A percentile compares a stretch with the other conserved stretches of the same genome.
phyloP scores from a whole-genome alignment of 1,140 invertebrate species.

The Pogonomyrmex californicus region DNA sequence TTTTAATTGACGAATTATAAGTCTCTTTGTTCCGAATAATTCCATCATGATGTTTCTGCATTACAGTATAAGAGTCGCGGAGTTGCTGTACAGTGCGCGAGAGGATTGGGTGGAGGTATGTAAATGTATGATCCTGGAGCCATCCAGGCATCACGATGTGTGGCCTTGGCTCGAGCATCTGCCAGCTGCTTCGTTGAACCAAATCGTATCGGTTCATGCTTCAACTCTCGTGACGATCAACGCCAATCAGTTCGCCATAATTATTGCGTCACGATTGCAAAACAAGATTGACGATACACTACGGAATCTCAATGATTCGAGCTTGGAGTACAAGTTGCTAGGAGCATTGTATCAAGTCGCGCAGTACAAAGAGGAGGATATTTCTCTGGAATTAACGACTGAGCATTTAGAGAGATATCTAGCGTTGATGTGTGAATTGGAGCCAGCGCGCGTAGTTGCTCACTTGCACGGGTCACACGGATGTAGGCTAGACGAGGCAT shows the following conservation, averaged over 20 bases:
- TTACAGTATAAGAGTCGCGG: slow-evolving; percentile 83
- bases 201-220: slow-evolving; percentile 77
- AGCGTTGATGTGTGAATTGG: slow-evolving; percentile 90
- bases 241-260: slow-evolving; percentile 76
- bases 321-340: slow-evolving; percentile 89
- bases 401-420: slow-evolving; percentile 89
- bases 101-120: slow-evolving; percentile 85
- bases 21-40: slow-evolving; percentile 38
- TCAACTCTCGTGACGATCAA: slow-evolving; percentile 77
- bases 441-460: slow-evolving; percentile 84
- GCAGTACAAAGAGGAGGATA: slow-evolving; percentile 84
- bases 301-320: slow-evolving; percentile 83
- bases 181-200: slow-evolving; percentile 77
- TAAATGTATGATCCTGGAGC: slow-evolving; percentile 82
- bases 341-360: slow-evolving; percentile 88
- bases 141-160: slow-evolving; percentile 80
- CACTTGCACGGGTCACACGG: slow-evolving; percentile 83
- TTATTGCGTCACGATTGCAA: slow-evolving; percentile 78
- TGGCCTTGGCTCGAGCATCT: slow-evolving; percentile 83
- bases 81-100: slow-evolving; percentile 82
- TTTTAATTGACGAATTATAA: not conserved
- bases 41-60: slow-evolving; percentile 34
- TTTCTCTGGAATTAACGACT: slow-evolving; percentile 86
- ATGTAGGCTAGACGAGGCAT: slow-evolving; percentile 82
- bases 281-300: slow-evolving; percentile 81